Conservation (phyloP, 2,113 vertebrate genomes). For the Polyodon spathula region DNA sequence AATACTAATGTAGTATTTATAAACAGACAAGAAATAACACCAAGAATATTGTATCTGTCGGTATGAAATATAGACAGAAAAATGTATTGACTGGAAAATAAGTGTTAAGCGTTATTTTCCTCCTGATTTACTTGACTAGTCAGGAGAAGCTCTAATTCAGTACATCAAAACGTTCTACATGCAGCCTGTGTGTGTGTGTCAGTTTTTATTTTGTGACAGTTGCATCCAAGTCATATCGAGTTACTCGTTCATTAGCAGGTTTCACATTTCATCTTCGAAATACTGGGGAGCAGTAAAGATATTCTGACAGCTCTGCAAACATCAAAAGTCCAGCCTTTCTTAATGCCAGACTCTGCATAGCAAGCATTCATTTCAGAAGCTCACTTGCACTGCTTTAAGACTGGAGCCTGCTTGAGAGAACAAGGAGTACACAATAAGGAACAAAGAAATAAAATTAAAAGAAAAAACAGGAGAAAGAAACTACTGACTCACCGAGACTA, state of each 20-base stretch:
- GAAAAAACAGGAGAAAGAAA: slow-evolving; percentile 18
- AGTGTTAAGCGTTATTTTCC: too few relatives aligned
- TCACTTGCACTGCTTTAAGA: slow-evolving; percentile 4
- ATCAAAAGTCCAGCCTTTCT: slow-evolving; percentile 7
- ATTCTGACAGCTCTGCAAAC: background rate
- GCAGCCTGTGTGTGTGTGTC: background rate
- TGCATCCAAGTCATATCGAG: background rate
- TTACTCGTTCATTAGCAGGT: background rate
- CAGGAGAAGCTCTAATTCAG: too few relatives aligned
- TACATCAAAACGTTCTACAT: background rate
- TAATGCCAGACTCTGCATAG: slow-evolving; percentile 6
- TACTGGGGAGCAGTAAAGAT: too few relatives aligned
- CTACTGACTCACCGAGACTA: slow-evolving; percentile 13
- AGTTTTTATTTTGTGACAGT: background rate
- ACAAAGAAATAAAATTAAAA: slow-evolving; percentile 27
- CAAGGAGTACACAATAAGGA: slow-evolving; percentile 19
- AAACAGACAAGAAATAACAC: too few relatives aligned
- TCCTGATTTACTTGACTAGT: too few relatives aligned
- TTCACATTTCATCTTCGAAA: too few relatives aligned
- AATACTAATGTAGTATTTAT: too few relatives aligned
- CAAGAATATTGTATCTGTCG: too few relatives aligned
- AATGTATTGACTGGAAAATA: too few relatives aligned
- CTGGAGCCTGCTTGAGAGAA: slow-evolving; percentile 19
- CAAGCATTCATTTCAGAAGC: slow-evolving; percentile 3
- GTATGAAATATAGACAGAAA: too few relatives aligned